These are phyloP conservation scores for Urosaurus nigricauda DNA, from an alignment of 2,797 vertebrate genomes.

Conservation along the genomic window DNA sequence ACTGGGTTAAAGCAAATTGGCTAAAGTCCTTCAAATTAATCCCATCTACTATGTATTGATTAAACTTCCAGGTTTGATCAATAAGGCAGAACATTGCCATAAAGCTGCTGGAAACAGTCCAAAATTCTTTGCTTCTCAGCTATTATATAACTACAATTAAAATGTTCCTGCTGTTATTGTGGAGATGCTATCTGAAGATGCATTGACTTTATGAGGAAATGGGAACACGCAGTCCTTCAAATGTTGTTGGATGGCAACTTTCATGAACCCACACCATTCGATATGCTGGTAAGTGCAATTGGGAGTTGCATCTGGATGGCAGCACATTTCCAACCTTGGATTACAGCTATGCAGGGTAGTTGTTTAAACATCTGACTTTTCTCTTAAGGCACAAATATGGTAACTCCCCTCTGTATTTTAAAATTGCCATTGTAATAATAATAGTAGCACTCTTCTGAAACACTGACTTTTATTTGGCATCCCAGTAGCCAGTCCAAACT, in stretches of 20 bases:
- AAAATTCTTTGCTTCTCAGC: slow-evolving; percentile 30
- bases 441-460: not conserved
- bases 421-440: not conserved
- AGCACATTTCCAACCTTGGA: no score
- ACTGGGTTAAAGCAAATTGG: not conserved
- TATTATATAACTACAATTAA: slow-evolving; percentile 41
- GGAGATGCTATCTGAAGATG: slow-evolving; percentile 11
- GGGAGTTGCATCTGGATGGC: no score
- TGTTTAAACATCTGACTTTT: slow-evolving; percentile 8
- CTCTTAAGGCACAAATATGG: not conserved
- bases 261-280: not conserved
- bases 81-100: slow-evolving; percentile 34
- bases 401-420: not conserved
- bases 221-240: not conserved
- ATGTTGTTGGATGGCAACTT: not conserved
- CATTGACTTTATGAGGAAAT: not conserved
- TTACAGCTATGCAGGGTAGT: not conserved
- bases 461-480: not conserved
- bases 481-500: not conserved
- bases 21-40: slow-evolving; percentile 46
- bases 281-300: not conserved
- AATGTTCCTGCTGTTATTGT: slow-evolving; percentile 22
- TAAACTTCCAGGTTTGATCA: slow-evolving; percentile 46
- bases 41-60: slow-evolving; percentile 29
- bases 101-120: slow-evolving; percentile 44